Evolutionary conservation across 2,888 invertebrate species (phyloP).

Genomic region (Mythimna ferrago): DNA sequence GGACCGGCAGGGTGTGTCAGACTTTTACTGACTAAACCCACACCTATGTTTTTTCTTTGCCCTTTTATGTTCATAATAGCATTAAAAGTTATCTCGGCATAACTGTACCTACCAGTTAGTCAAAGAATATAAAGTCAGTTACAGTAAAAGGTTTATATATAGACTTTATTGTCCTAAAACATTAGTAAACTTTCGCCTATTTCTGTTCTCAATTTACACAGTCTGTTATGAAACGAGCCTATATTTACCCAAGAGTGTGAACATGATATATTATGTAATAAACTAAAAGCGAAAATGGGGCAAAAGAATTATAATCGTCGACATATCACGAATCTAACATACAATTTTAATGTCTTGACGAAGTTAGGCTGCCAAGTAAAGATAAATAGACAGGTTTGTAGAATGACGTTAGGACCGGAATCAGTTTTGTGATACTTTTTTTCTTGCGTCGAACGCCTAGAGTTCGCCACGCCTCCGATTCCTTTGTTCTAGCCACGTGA

Average conservation of each 20-base stretch:
- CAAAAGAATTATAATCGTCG: conserved; percentile 31
- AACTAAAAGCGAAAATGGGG: conserved; percentile 23
- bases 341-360: conserved; percentile 49
- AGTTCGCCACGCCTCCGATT: too few species aligned
- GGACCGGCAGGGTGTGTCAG: too few species aligned
- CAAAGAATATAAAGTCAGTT: background rate
- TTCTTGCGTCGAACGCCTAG: too few species aligned
- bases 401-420: background rate
- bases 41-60: too few species aligned
- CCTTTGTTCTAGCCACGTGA: too few species aligned
- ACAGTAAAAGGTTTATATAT: background rate
- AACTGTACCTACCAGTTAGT: too few species aligned
- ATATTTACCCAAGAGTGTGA: conserved; percentile 40
- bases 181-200: conserved; percentile 12
- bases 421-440: background rate
- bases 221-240: conserved; percentile 17
- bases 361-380: conserved; percentile 7
- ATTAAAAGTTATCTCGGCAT: too few species aligned
- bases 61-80: too few species aligned
- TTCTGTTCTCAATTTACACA: conserved; percentile 22
- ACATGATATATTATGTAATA: conserved; percentile 29
- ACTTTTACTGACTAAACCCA: too few species aligned
- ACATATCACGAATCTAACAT: conserved; percentile 61
- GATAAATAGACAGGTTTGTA: conserved; percentile 12
- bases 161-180: conserved; percentile 2